Conservation (phyloP, 1,140 invertebrate species). For the Planococcus citri region DNA sequence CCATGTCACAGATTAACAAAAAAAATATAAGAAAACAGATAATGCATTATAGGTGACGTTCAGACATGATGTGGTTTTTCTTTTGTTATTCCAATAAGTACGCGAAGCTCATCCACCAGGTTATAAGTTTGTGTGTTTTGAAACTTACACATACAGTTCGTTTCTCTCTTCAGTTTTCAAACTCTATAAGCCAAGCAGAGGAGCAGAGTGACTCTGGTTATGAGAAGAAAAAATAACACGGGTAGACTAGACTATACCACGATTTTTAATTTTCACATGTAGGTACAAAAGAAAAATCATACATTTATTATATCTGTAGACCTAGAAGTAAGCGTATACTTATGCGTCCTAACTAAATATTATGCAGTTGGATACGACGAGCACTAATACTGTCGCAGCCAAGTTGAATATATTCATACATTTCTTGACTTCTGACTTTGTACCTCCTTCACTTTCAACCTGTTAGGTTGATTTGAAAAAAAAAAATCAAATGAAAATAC, state of each 20-base stretch:
- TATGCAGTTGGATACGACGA: no score
- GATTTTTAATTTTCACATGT: constrained; percentile 7
- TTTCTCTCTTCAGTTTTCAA: background rate
- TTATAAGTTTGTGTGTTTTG: constrained; percentile 13
- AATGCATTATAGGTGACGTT: constrained; percentile 19
- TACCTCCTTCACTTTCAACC: no score
- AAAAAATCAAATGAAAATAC: no score
- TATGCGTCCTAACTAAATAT: background rate
- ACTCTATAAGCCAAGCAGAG: no score
- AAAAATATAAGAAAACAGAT: constrained; percentile 13
- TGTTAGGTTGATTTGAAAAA: no score
- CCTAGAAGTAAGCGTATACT: background rate
- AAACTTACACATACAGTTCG: background rate
- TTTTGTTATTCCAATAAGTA: constrained; percentile 20
- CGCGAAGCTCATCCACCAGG: background rate
- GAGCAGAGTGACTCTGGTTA: no score
- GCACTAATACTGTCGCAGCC: no score
- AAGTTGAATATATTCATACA: no score
- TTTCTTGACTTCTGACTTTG: no score
- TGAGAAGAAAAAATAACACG: no score
- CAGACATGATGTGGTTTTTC: constrained; percentile 16
- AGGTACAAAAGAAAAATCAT: background rate
- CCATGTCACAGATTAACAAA: constrained; percentile 16
- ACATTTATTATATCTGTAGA: background rate
- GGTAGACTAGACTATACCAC: background rate